phyloP scores from a whole-genome alignment of 2,888 invertebrate genomes.

The Diaperis boleti region DNA sequence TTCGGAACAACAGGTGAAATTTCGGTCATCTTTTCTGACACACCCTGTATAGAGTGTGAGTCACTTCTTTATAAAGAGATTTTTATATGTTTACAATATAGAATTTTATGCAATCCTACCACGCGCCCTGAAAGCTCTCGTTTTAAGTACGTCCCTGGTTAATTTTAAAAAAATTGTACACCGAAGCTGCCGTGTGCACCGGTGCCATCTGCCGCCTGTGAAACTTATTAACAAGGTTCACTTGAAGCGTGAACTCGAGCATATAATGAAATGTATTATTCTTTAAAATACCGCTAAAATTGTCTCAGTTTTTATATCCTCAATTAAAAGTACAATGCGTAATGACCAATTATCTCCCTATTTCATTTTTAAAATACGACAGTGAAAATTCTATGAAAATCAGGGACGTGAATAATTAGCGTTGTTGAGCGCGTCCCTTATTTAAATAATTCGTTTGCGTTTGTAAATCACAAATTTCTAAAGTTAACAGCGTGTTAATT shows the following conservation, averaged over 20 bases:
- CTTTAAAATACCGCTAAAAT: conserved; percentile 61
- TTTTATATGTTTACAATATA: no score
- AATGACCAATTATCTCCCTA: conserved; percentile 56
- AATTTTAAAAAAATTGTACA: conserved; percentile 26
- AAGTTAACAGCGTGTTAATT: conserved; percentile 41
- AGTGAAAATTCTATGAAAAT: conserved; percentile 41
- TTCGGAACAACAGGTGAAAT: no score
- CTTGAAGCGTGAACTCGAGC: conserved; percentile 56
- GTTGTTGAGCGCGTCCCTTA: conserved; percentile 30
- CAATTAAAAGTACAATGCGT: conserved; percentile 57
- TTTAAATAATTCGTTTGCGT: conserved; percentile 27
- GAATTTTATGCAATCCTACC: no score
- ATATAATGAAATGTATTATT: conserved; percentile 61
- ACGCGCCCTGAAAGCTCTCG: no score
- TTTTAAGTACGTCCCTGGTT: conserved; percentile 13
- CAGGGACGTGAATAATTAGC: conserved; percentile 27
- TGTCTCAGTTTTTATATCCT: conserved; percentile 58
- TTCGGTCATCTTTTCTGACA: no score
- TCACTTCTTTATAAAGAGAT: no score
- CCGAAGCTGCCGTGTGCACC: conserved; percentile 30
- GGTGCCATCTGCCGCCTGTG: conserved; percentile 54
- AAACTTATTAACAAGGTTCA: conserved; percentile 56
- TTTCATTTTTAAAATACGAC: conserved; percentile 47
- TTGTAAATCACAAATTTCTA: conserved; percentile 4
- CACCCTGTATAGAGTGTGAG: no score